These are phyloP conservation scores for Nezara viridula DNA, from an alignment of 2,888 invertebrate species.

Conservation along the genomic window DNA sequence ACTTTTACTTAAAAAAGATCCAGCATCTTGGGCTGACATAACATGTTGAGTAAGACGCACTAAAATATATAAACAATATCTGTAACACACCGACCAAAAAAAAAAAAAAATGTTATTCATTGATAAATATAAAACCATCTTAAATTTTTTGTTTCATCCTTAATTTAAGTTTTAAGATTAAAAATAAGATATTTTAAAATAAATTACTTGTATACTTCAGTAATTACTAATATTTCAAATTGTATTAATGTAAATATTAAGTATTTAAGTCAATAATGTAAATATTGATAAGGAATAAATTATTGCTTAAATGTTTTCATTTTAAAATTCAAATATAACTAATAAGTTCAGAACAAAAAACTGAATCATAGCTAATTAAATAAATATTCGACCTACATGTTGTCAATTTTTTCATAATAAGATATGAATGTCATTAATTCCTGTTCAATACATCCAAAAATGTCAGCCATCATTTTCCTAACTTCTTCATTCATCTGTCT, in stretches of 20 bases:
- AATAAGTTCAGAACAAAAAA: too few species aligned
- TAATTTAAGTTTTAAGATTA: too few species aligned
- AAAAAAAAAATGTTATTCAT: background rate
- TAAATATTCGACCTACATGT: slow-evolving; percentile 78
- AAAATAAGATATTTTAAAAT: too few species aligned
- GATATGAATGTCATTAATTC: slow-evolving; percentile 89
- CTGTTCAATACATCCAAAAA: slow-evolving; percentile 89
- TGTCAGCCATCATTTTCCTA: slow-evolving; percentile 86
- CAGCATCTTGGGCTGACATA: slow-evolving; percentile 88
- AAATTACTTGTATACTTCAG: too few species aligned
- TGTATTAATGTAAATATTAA: too few species aligned
- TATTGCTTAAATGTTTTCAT: background rate
- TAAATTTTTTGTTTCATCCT: background rate
- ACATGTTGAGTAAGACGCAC: slow-evolving; percentile 94
- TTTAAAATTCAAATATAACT: background rate
- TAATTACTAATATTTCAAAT: background rate
- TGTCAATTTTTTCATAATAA: slow-evolving; percentile 89
- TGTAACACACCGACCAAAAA: slow-evolving; percentile 69
- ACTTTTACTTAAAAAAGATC: slow-evolving; percentile 88
- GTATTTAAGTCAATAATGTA: background rate
- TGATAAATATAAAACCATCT: background rate
- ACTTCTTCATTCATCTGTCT: slow-evolving; percentile 84
- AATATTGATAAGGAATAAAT: background rate
- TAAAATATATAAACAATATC: slow-evolving; percentile 94
- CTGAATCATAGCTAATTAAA: too few species aligned